phyloP scores from a whole-genome alignment of 2,797 vertebrate species.

The Tangara arthus region DNA sequence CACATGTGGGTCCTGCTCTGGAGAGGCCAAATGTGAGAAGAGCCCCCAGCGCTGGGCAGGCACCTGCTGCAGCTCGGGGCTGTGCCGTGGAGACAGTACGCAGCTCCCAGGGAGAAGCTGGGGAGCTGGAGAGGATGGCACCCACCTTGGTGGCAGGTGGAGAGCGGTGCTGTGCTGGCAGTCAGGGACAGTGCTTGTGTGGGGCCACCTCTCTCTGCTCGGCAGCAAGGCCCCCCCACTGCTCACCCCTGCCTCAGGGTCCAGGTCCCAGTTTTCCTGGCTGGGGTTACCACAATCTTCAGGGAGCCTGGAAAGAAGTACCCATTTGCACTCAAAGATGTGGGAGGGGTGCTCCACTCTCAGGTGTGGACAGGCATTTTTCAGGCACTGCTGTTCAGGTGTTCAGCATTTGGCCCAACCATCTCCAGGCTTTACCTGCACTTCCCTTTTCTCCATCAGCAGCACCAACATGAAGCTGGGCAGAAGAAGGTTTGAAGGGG shows the following conservation, averaged over 20 bases:
- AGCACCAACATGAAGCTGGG: not conserved
- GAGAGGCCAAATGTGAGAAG: not conserved
- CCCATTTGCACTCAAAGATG: not conserved
- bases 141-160: not conserved
- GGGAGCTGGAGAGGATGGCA: not conserved
- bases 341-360: not conserved
- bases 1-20: not conserved
- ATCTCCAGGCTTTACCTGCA: not conserved
- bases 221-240: not conserved
- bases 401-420: not conserved
- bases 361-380: rapidly evolving
- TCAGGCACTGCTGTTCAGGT: not conserved
- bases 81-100: rapidly evolving
- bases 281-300: rapidly evolving
- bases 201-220: not conserved
- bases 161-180: rapidly evolving
- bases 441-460: not conserved
- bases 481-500: not conserved
- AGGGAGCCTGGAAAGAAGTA: not conserved
- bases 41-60: not conserved
- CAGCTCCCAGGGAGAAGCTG: not conserved
- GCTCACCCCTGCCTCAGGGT: not conserved
- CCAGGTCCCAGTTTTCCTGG: not conserved
- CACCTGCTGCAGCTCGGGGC: not conserved
- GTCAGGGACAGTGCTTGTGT: not conserved